Percentiles rank a stretch among this genome's conserved stretches.
These are phyloP conservation scores for Oophaga sylvatica DNA, from an alignment of 2,797 vertebrate genomes.

Conservation along the genomic window DNA sequence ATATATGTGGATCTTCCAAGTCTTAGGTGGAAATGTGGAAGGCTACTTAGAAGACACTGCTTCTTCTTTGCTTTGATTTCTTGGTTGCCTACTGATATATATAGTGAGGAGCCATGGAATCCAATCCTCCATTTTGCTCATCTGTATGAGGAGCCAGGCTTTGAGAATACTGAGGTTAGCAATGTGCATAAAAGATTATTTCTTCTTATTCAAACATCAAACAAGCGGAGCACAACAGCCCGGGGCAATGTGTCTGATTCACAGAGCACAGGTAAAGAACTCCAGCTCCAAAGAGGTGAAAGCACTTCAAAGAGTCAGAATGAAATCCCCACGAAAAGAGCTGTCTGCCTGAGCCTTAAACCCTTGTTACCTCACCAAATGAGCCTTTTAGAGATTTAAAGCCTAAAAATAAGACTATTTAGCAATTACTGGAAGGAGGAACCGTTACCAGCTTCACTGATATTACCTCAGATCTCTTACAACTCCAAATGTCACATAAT, in stretches of 20 bases:
- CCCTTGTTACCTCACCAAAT: background rate
- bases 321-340: constrained; percentile 9
- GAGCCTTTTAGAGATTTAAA: background rate
- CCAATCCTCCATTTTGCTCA: constrained; percentile 3
- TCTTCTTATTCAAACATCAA: constrained; percentile 37
- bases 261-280: constrained; percentile 29
- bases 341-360: background rate
- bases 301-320: constrained; percentile 24
- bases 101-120: background rate
- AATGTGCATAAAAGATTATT: constrained; percentile 17
- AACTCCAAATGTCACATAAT: background rate
- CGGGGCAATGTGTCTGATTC: constrained; percentile 11
- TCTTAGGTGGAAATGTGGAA: background rate
- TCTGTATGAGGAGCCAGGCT: background rate
- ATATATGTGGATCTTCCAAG: background rate
- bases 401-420: background rate
- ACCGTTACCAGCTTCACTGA: background rate
- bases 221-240: constrained; percentile 13
- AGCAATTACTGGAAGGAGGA: background rate
- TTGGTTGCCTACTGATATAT: background rate
- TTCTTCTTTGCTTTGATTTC: background rate
- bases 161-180: background rate
- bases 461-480: background rate
- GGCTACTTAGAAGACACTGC: background rate
- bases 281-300: constrained; percentile 13